Conservation (phyloP, 2,113 vertebrate genomes). For the Herpetotheres cachinnans region DNA sequence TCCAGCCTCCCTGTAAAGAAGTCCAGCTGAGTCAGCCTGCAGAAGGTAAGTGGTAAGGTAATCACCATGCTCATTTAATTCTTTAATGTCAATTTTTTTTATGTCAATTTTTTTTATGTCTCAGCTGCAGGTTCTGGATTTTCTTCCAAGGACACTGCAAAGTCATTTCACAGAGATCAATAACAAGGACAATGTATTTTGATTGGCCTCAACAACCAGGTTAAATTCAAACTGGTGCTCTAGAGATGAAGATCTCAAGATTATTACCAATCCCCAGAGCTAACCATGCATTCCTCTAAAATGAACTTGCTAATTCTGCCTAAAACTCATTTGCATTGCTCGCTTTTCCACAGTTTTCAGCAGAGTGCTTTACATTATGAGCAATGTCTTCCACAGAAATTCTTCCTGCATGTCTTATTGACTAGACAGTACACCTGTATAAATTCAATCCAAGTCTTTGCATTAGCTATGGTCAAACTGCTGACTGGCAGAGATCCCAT, state of each 20-base stretch:
- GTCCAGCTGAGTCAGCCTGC: neutral
- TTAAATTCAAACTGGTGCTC: neutral
- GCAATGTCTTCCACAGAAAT: constrained; percentile 1
- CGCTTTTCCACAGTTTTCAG: neutral
- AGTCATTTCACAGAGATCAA: neutral
- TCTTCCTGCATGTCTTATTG: constrained; percentile 21
- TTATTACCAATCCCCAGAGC: neutral
- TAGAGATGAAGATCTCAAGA: neutral
- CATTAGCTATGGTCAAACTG: constrained; percentile 25
- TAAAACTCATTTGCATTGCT: neutral
- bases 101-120: neutral
- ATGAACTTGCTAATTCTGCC: neutral
- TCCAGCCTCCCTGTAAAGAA: neutral
- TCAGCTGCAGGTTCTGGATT: neutral
- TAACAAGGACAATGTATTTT: neutral
- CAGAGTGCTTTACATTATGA: neutral
- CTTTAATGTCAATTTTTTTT: neutral
- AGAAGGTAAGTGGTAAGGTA: neutral
- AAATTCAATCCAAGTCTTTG: constrained; percentile 41
- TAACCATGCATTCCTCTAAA: neutral
- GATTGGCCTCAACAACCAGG: neutral
- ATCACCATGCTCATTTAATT: neutral
- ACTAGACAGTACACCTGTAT: constrained; percentile 31
- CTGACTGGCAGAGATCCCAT: constrained; percentile 23
- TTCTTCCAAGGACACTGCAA: neutral